Conservation (phyloP, 1,140 invertebrate species). For the Grapholita molesta region DNA sequence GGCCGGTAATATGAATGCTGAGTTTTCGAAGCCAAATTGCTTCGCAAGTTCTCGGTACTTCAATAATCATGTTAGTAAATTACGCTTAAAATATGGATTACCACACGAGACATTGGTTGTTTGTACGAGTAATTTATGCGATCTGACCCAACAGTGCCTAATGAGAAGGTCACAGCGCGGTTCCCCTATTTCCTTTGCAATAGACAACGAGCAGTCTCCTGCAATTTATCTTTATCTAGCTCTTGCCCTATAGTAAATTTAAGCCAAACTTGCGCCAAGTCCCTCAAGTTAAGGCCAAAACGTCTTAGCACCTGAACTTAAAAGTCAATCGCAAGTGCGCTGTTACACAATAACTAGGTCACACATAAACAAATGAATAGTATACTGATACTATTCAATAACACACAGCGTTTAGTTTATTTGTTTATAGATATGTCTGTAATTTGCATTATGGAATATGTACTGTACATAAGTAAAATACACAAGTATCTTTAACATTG, state of each 20-base stretch:
- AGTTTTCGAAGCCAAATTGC: neutral
- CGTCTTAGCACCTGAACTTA: neutral
- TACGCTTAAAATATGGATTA: too few relatives aligned
- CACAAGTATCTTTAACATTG: neutral
- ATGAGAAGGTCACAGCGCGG: neutral
- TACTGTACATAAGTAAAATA: neutral
- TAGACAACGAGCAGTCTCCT: neutral
- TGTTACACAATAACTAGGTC: neutral
- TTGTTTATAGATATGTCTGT: too few relatives aligned
- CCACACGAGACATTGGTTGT: too few relatives aligned
- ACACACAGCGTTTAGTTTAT: too few relatives aligned
- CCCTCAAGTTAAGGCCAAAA: neutral
- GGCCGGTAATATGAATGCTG: slow-evolving; percentile 2
- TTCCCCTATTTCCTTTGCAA: slow-evolving; percentile 3
- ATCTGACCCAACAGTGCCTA: neutral
- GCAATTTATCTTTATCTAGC: neutral
- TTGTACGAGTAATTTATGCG: neutral
- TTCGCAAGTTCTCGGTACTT: neutral
- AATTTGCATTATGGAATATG: neutral
- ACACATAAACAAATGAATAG: too few relatives aligned
- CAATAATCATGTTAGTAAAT: neutral
- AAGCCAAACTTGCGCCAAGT: neutral
- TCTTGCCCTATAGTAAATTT: neutral
- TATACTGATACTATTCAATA: too few relatives aligned
- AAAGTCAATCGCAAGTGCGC: neutral